A percentile compares a stretch with the other conserved stretches of the same genome.
phyloP scores from a whole-genome alignment of 1,140 invertebrate species.

The Pachyrhynchus sulphureomaculatus region DNA sequence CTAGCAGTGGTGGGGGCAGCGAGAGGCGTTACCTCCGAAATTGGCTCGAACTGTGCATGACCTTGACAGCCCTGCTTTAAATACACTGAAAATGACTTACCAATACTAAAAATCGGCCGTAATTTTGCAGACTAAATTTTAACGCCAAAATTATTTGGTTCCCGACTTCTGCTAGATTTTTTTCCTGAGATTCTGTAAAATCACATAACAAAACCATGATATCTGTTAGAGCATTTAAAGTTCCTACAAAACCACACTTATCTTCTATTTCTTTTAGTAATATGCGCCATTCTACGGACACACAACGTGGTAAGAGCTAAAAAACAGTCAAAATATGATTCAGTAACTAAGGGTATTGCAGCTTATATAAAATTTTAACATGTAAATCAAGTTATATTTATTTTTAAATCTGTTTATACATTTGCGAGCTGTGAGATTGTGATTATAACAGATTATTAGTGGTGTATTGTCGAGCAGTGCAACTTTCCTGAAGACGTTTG shows the following conservation, averaged over 20 bases:
- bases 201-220: slow-evolving; percentile 39
- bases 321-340: slow-evolving; percentile 7
- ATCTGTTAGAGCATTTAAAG: slow-evolving; percentile 37
- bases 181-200: slow-evolving; percentile 37
- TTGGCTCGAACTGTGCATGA: no score
- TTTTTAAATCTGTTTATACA: no score
- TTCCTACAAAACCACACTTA: slow-evolving; percentile 26
- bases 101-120: slow-evolving; percentile 34
- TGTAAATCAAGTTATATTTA: no score
- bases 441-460: no score
- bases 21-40: no score
- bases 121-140: slow-evolving; percentile 41
- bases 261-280: slow-evolving; percentile 31
- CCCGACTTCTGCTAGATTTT: slow-evolving; percentile 15
- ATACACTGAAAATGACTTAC: no score
- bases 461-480: no score
- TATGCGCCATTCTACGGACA: slow-evolving; percentile 40
- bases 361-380: no score
- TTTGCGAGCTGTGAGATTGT: no score
- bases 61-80: no score
- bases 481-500: no score
- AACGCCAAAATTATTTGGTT: slow-evolving; percentile 33
- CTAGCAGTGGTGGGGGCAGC: no score
- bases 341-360: not conserved
- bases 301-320: slow-evolving; percentile 42